phyloP scores from a whole-genome alignment of 2,888 invertebrate genomes.

The Brachypalpus laphriformis region DNA sequence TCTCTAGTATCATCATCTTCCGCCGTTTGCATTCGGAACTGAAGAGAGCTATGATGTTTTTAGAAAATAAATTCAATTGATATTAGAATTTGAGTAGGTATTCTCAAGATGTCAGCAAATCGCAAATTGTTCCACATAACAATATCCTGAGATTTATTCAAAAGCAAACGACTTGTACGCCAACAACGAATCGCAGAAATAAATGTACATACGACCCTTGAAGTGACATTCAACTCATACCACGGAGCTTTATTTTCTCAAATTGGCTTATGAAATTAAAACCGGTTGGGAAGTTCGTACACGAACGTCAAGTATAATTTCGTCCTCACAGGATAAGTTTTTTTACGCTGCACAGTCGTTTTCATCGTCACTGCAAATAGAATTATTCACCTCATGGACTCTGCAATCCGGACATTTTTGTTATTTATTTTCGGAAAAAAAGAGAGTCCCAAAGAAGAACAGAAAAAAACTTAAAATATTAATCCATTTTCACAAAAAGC shows the following conservation, averaged over 20 bases:
- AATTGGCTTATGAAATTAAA: constrained; percentile 31
- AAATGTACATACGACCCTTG: neutral
- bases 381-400: constrained; percentile 28
- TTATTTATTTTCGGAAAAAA: neutral
- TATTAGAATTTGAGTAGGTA: neutral
- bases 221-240: neutral
- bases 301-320: neutral
- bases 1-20: too few relatives aligned
- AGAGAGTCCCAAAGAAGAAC: neutral
- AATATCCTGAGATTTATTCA: neutral
- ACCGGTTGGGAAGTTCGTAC: neutral
- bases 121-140: neutral
- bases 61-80: constrained; percentile 13
- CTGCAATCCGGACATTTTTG: neutral
- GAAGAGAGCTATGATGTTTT: neutral
- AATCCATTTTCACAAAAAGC: constrained; percentile 36
- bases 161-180: neutral
- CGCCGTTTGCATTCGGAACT: neutral
- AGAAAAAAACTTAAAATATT: constrained; percentile 29
- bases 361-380: constrained; percentile 7
- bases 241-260: constrained; percentile 12
- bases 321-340: neutral
- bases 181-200: neutral
- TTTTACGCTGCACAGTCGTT: neutral
- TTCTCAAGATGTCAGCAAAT: constrained; percentile 18